Base-by-base conservation (phyloP, 2,113 vertebrate genomes). In the Barnardius zonarius region DNA sequence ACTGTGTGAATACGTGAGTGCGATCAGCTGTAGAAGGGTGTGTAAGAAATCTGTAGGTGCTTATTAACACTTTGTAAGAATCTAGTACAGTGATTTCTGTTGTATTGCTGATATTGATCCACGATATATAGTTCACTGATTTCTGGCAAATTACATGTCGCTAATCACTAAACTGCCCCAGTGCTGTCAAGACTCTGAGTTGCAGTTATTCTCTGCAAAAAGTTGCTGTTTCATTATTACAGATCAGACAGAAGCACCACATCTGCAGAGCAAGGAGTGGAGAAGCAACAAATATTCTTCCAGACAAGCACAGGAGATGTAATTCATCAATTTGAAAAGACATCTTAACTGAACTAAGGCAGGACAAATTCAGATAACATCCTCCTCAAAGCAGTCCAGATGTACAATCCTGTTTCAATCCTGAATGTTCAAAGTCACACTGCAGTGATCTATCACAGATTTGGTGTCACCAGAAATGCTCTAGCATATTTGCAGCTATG, bases 1-100 rank as follows among this genome's bases (percentile, higher is more conserved):
- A n/a, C 54, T 20, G 22, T 7, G 18, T 68, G 63, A 48, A 43
- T 19, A 11, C 0, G 0, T 35, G 54, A 27, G 39, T 33, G 43
- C 13, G 9, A 52, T 72, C 31, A 72, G 27, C 10, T 57, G 28
- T n/a, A 61, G 35, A 62, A 77, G 19, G 31, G 9, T 39, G 16
- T 1, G 9, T n/a, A 69, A 46, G 62, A 67, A 75, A 57, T 25
- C 13, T 10, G 9, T 27, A 48, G 23, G 61, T 39, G 49, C 17
- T 85, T 70, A 24, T 41, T 33, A 77, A 55, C 48, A 61, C 9
- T 33, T 44, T 11, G 43, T 46, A 77, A 89, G 33, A 9, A 39
- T 35, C 37, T 27, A 24, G 11, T 57, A 48, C 6, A 44, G 19
- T 13, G 23, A 43, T 24, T 85, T 88, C 49, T 67, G 16, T 39